Percentiles rank a stretch among this genome's conserved stretches.
phyloP scores from a whole-genome alignment of 37 sponge, comb jelly and placozoan species.

The Mnemiopsis leidyi region DNA sequence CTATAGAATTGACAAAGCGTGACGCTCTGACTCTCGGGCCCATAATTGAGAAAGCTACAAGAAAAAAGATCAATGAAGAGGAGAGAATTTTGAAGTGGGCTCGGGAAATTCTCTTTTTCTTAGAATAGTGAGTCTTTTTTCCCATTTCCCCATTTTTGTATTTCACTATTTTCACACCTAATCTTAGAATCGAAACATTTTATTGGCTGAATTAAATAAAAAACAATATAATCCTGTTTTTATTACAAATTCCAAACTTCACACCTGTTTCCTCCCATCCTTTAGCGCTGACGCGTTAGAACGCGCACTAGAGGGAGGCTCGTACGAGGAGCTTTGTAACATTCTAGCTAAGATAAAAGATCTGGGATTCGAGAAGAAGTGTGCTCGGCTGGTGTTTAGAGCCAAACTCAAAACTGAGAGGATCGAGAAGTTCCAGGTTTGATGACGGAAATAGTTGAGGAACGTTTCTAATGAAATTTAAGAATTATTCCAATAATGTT shows the following conservation, averaged over 20 bases:
- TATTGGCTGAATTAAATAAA: too few species aligned
- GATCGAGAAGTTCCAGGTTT: conserved; percentile 53
- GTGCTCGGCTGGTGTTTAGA: conserved; percentile 34
- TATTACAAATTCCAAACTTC: too few species aligned
- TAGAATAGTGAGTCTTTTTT: not conserved
- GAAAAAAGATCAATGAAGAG: conserved; percentile 57
- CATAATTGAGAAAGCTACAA: conserved; percentile 44
- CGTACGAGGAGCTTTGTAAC: conserved; percentile 35
- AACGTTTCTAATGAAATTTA: too few species aligned
- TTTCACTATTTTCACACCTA: too few species aligned
- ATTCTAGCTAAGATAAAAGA: conserved; percentile 22
- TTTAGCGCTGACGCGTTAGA: conserved; percentile 24
- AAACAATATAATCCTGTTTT: too few species aligned
- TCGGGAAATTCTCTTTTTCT: conserved; percentile 27
- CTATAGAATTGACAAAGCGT: conserved; percentile 37
- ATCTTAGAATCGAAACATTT: too few species aligned
- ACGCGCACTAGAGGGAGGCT: not conserved
- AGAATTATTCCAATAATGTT: too few species aligned
- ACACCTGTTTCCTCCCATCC: not conserved
- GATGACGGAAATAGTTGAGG: too few species aligned
- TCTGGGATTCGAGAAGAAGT: conserved; percentile 57
- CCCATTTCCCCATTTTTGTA: too few species aligned
- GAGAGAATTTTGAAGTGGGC: conserved; percentile 62
- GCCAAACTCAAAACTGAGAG: conserved; percentile 39
- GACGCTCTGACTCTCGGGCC: conserved; percentile 63